These are phyloP conservation scores for Luehdorfia chinensis DNA, from an alignment of 1,140 invertebrate genomes.

Conservation along the genomic window DNA sequence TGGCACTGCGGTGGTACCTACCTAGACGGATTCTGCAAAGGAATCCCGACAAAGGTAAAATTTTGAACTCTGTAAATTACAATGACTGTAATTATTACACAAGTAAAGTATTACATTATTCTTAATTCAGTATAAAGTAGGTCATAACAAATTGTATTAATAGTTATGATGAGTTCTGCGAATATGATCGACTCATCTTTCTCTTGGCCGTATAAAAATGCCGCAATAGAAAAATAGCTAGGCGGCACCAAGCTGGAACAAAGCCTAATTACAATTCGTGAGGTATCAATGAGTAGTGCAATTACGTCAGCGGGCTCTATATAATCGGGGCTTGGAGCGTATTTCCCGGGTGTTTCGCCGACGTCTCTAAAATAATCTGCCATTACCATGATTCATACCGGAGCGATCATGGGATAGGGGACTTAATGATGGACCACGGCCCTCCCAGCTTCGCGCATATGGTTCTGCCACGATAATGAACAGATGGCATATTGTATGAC, in stretches of 20 bases:
- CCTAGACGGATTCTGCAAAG: too few species aligned
- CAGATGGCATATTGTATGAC: conserved; percentile 15
- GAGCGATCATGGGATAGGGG: conserved; percentile 50
- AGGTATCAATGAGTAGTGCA: conserved; percentile 66
- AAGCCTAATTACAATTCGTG: conserved; percentile 66
- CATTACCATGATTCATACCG: conserved; percentile 73
- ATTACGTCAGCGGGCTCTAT: conserved; percentile 60
- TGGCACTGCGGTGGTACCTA: too few species aligned
- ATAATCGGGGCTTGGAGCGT: conserved; percentile 55
- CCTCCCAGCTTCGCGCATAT: conserved; percentile 55
- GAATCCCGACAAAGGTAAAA: too few species aligned
- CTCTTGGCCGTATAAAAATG: conserved; percentile 38
- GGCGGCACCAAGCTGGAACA: conserved; percentile 50
- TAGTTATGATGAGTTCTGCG: conserved; percentile 8
- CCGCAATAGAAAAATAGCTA: conserved; percentile 39
- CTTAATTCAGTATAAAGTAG: conserved; percentile 10
- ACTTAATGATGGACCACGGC: conserved; percentile 56
- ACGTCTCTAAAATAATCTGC: conserved; percentile 68
- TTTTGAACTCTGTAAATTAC: conserved; percentile 5
- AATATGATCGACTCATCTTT: conserved; percentile 37
- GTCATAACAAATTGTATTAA: conserved; percentile 1
- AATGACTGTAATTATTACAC: conserved; percentile 5
- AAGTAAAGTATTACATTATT: conserved; percentile 1
- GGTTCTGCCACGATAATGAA: conserved; percentile 40
- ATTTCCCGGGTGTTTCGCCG: conserved; percentile 64